These are phyloP conservation scores for Drosophila ananassae DNA, from an alignment of 1,140 invertebrate genomes.

Conservation along the genomic window DNA sequence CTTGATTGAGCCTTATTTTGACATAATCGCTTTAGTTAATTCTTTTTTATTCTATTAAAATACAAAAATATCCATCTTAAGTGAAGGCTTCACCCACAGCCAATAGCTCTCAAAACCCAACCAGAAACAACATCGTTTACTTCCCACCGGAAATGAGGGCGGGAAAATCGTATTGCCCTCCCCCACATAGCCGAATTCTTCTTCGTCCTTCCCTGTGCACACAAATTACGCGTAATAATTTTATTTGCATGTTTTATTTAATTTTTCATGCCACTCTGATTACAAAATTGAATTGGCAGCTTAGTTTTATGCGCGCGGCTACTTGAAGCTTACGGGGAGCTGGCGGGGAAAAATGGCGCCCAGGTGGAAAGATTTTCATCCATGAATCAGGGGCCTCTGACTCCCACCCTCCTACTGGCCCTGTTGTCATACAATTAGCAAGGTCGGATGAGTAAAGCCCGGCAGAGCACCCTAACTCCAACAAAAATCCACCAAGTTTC, in stretches of 20 bases:
- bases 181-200: background rate
- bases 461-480: background rate
- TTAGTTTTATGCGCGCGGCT: slow-evolving; percentile 72
- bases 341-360: slow-evolving; percentile 1
- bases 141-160: slow-evolving; percentile 12
- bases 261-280: slow-evolving; percentile 82
- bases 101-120: slow-evolving; percentile 12
- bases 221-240: slow-evolving; percentile 82
- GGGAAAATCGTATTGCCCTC: slow-evolving; percentile 19
- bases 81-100: slow-evolving; percentile 7
- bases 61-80: background rate
- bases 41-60: background rate
- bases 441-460: slow-evolving; percentile 46
- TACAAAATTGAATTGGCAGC: slow-evolving; percentile 81
- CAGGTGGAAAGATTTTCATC: slow-evolving; percentile 35
- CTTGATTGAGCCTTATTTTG: slow-evolving; percentile 54
- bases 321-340: slow-evolving; percentile 27
- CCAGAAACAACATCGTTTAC: slow-evolving; percentile 16
- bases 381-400: background rate
- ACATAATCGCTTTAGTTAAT: too few relatives aligned
- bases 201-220: slow-evolving; percentile 42
- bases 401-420: slow-evolving; percentile 15
- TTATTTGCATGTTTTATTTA: slow-evolving; percentile 83
- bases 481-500: slow-evolving; percentile 47
- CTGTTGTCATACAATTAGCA: slow-evolving; percentile 78